phyloP scores from a whole-genome alignment of 1,140 invertebrate species.

The Bombus haemorrhoidalis region DNA sequence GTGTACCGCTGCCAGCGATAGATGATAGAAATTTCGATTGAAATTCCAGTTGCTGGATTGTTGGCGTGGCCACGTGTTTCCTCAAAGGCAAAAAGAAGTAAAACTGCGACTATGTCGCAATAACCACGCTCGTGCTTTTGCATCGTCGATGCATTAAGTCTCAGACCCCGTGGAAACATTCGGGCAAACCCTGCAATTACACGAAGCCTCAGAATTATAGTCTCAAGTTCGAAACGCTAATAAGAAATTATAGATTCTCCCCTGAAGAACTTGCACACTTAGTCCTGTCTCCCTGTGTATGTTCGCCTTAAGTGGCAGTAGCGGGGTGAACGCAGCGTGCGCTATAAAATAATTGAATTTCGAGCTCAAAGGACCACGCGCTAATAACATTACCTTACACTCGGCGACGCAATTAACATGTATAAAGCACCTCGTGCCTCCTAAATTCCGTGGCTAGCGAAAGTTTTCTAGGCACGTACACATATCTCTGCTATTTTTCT shows the following conservation, averaged over 20 bases:
- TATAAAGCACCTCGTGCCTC: conserved; percentile 42
- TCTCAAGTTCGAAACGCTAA: conserved; percentile 49
- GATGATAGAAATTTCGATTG: conserved; percentile 60
- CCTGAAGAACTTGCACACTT: conserved; percentile 60
- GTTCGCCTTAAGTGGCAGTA: conserved; percentile 63
- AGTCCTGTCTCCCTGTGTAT: conserved; percentile 30
- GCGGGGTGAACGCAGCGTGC: conserved; percentile 33
- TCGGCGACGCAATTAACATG: conserved; percentile 64
- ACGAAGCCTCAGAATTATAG: background rate
- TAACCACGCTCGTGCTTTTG: background rate
- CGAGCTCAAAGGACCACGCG: conserved; percentile 72
- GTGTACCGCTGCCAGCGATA: conserved; percentile 35
- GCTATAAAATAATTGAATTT: conserved; percentile 77
- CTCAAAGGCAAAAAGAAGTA: background rate
- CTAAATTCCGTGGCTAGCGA: conserved; percentile 22
- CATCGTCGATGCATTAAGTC: background rate
- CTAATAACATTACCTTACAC: conserved; percentile 72
- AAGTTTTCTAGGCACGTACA: conserved; percentile 59
- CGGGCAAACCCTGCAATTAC: background rate
- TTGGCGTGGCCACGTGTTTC: background rate
- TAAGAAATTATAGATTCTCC: conserved; percentile 47
- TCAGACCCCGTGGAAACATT: conserved; percentile 2
- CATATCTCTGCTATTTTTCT: conserved; percentile 51
- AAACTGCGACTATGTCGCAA: background rate
- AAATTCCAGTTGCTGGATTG: conserved; percentile 45